Conservation (phyloP, 2,113 vertebrate genomes). For the Nothoprocta pentlandii region DNA sequence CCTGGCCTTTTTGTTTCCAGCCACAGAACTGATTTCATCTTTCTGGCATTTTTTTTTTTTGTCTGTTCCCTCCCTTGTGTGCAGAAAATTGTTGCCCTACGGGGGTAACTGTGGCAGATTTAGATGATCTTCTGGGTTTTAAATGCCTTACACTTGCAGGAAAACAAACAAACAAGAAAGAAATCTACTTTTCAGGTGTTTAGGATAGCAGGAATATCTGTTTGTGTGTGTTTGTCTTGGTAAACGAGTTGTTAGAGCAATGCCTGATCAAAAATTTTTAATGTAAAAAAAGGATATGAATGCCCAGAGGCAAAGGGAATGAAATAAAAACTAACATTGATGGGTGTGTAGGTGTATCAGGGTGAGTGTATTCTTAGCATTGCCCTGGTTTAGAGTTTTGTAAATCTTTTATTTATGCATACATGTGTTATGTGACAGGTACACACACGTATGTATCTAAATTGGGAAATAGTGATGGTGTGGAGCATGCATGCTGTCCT, state of each 20-base stretch:
- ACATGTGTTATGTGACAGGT: not conserved
- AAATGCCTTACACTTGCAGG: conserved; percentile 76
- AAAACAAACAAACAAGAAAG: not conserved
- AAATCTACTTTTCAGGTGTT: not conserved
- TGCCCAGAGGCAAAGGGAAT: not conserved
- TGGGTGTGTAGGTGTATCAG: not conserved
- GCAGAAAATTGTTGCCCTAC: conserved; percentile 29
- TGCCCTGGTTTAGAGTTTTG: conserved; percentile 28
- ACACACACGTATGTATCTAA: not conserved
- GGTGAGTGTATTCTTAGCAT: not conserved
- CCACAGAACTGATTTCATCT: not conserved
- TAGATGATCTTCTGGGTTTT: conserved; percentile 43
- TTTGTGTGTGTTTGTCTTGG: not conserved
- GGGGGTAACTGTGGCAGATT: conserved; percentile 30
- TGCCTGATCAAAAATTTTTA: conserved; percentile 12
- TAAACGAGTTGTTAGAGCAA: not conserved
- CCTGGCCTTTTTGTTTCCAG: conserved; percentile 33
- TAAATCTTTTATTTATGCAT: conserved; percentile 6
- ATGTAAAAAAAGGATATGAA: conserved; percentile 3
- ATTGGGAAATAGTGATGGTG: not conserved
- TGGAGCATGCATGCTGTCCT: conserved; percentile 34
- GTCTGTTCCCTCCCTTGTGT: conserved; percentile 44
- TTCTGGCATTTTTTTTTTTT: conserved; percentile 43
- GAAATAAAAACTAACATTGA: not conserved
- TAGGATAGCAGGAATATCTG: conserved; percentile 35